Base-by-base conservation (phyloP, 1,140 invertebrate species). In the Pomacea maculata region DNA sequence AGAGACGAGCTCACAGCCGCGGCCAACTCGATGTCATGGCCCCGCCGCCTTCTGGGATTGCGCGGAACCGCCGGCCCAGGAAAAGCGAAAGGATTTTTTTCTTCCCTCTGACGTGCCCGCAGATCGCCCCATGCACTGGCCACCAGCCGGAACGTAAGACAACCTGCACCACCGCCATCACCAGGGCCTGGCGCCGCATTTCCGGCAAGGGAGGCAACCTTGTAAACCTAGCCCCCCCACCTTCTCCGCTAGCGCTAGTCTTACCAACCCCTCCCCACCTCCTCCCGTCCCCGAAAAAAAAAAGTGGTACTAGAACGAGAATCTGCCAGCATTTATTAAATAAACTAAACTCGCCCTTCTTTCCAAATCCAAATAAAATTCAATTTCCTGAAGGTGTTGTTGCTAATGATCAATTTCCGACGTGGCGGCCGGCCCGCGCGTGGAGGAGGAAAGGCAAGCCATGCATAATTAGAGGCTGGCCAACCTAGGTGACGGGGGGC, bases 351-450 rank as follows among this genome's bases (percentile, higher is more conserved):
- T 52, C 75, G 67, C 61, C 72, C 81, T 55, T 70, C 67, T 79
- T 82, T 82, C 81, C 81, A 79, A 82, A 79, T 79, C 77, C 73
- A 82, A 82, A 79, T 79, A 82, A 82, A 82, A 82, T 78, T 82
- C 81, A 82, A 82, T 82, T 82, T 82, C 81, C 77, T 79, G 34
- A 65, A 68, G 76, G 76, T 82, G 81, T 78, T 75, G 61, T 68
- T 67, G 78, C 72, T 82, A 82, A 82, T 82, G 81, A 75, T 78
- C 81, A 79, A 82, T 82, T 82, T 82, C 81, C 80, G 70, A 67
- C 63, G 70, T 77, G 52, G 34, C 17, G 29, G 25, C 21, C 72
- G 19, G 61, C 29, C 17, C 52, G 73, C 34, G 25, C 21, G 73
- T 14, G 34, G 15, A 12, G 65, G 63, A 55, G 63, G n/a, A 57